Base-by-base conservation (phyloP, 2,797 vertebrate species). In the Enteromius afrohamiltoni region DNA sequence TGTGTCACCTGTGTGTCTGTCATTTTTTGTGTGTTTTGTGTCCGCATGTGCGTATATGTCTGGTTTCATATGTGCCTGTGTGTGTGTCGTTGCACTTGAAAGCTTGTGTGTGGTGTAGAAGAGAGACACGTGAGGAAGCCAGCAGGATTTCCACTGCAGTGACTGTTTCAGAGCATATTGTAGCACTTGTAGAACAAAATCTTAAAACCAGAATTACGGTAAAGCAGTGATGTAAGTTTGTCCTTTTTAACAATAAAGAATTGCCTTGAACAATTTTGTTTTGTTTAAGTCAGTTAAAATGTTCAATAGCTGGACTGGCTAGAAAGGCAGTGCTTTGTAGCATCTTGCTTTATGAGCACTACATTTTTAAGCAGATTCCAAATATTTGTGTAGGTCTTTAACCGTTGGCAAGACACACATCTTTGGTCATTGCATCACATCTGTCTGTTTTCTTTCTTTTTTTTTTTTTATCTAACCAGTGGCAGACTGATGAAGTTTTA, bases 1-100 rank as follows among this genome's bases (percentile, higher is more conserved):
- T 89, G 84, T 83, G 82, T 76, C 65, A 65, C 73, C 31, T 79
- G 60, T 81, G 71, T 79, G 77, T 68, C 62, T 83, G 75, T 83
- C 74, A 60, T 76, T 58, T 65, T 64, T 55, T 67, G 37, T 45
- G n/a, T 58, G 34, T 79, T 77, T 14, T 73, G 21, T 73, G 47
- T 73, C 77, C 21, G 71, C 73, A 21, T 51, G 34, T 77, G 26
- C 23, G 3, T 1, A 4, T 87, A 31, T 26, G 76, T 53, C 58
- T 69, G 76, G 80, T 51, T 70, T 74, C 65, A 83, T 87, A 86
- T 86, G 79, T 79, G 55, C 45, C 23, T 51, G n/a, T 79, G 29
- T 73, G 19, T 80, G 74, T 79, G 71, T 42, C 51, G 68, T 53
- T 77, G 69, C 11, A 31, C 29, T 29, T 74, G 19, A 37, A 75